Evolutionary conservation across 1,140 invertebrate species (phyloP), one percentile per base, ranked within the genome.

Genomic region (Drosophila tristis): DNA sequence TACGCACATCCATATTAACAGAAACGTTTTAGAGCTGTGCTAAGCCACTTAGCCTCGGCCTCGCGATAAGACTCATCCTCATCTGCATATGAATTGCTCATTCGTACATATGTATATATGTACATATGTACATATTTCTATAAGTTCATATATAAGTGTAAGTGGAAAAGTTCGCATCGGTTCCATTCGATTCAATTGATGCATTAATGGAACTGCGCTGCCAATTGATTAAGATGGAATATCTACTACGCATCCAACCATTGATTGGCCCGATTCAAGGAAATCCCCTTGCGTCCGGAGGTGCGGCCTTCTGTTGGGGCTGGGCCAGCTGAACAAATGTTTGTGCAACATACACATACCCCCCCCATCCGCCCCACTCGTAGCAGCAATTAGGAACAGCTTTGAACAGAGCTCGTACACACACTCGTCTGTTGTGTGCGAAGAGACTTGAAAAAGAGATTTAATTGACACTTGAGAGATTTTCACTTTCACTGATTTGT

Each of bases 401-500:
- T 57, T 61, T 65, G 66, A 65, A 20, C 20, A 20, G 68, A 20
- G 68, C 11, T 39, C 70, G 64, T 78, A 72, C 29, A 8, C 2
- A 31, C 2, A 31, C 29, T 8, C 3, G 8, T 9, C 43, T 56
- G 60, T 74, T 78, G 11, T 77, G 50, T 53, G 35, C 43, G 65
- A 42, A 50, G 39, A 43, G 64, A 49, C 56, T 43, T 70, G 53
- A 8, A 53, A 67, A 67, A 81, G 65, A 89, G 85, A 58, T 59
- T 74, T 84, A 89, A 89, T 89, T 89, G 84, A 80, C 84, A 89
- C 73, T 89, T 82, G 73, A 78, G 85, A 75, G 60, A 78, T 74
- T 89, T 89, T 89, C 84, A 89, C 84, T 89, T 89, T 89, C 84
- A 89, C 84, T 89, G 84, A 90, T 89, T 89, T 70, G 66, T 57